Evolutionary conservation across 2,797 vertebrate species (phyloP).

Genomic region (Margarornis squamiger): DNA sequence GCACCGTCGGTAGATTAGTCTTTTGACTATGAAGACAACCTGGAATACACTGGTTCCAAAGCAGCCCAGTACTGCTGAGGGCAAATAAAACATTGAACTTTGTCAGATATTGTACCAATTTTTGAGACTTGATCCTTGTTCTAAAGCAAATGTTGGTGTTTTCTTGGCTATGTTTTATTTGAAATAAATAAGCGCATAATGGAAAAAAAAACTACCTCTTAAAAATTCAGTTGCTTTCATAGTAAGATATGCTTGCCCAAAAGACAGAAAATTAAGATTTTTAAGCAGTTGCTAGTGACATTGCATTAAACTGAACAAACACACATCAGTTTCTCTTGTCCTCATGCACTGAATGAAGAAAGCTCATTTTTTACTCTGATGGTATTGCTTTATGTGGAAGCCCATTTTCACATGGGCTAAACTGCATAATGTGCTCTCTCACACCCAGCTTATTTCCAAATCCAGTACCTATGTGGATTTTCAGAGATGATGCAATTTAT

Average conservation of each 20-base stretch:
- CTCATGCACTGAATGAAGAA: constrained; percentile 32
- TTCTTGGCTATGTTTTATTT: constrained; percentile 71
- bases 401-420: neutral
- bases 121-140: constrained; percentile 69
- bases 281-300: constrained; percentile 47
- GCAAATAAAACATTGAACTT: constrained; percentile 70
- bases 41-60: constrained; percentile 72
- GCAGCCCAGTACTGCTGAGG: constrained; percentile 54
- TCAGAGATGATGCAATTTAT: constrained; percentile 55
- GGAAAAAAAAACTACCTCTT: constrained; percentile 81
- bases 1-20: constrained; percentile 92
- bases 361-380: constrained; percentile 3
- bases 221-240: constrained; percentile 75
- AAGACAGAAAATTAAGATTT: constrained; percentile 35
- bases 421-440: neutral
- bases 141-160: constrained; percentile 62
- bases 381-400: neutral
- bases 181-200: constrained; percentile 78
- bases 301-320: constrained; percentile 56
- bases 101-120: constrained; percentile 59
- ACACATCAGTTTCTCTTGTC: constrained; percentile 15
- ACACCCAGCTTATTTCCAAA: constrained; percentile 12
- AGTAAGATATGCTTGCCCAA: constrained; percentile 61
- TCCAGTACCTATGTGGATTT: constrained; percentile 35
- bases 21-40: constrained; percentile 81